Evolutionary conservation across 2,797 vertebrate species (phyloP).

Genomic region (Enoplosus armatus): DNA sequence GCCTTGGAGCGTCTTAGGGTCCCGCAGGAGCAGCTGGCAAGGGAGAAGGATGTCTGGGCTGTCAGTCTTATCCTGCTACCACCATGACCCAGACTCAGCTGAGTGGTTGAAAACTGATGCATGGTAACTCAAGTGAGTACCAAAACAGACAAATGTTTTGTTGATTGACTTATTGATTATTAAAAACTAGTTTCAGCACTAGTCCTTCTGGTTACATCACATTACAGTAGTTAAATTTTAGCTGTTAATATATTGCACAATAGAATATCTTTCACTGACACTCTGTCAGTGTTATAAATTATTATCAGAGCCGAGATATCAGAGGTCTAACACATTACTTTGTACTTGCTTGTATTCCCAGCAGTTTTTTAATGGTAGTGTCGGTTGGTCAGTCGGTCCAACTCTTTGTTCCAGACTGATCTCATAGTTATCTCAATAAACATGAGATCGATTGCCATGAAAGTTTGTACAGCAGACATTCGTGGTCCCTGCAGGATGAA

Average conservation of each 20-base stretch:
- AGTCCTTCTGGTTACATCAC: background rate
- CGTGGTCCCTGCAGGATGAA: no score
- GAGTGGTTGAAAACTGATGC: background rate
- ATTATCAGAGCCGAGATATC: background rate
- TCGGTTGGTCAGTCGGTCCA: no score
- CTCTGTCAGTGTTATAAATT: no score
- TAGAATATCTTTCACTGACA: background rate
- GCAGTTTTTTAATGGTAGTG: no score
- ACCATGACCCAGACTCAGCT: background rate
- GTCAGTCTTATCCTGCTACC: background rate
- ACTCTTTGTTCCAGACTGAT: no score
- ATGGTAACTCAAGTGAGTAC: no score
- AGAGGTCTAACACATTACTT: background rate
- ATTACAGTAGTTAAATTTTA: no score
- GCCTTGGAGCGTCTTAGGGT: constrained; percentile 1
- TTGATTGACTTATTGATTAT: background rate
- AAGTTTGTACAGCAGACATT: no score
- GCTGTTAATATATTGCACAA: background rate
- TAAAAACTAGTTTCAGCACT: background rate
- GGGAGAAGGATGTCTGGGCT: background rate
- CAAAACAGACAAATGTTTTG: background rate
- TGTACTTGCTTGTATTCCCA: no score
- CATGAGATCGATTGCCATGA: no score
- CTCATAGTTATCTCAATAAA: no score
- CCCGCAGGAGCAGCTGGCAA: constrained; percentile 5